Evolutionary conservation across 1,140 invertebrate genomes (phyloP).

Genomic region (Neodiprion pinetum): DNA sequence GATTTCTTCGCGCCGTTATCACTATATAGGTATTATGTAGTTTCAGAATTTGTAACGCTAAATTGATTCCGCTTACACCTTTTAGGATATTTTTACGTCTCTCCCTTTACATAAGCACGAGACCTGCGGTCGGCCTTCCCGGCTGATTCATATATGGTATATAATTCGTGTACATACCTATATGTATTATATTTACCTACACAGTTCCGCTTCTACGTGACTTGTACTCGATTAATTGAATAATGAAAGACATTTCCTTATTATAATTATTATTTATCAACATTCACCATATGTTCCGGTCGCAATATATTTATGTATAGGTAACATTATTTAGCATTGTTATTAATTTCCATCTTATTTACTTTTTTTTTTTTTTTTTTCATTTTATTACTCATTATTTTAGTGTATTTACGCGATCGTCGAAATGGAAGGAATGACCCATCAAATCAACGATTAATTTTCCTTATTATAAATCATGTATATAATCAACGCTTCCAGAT

Average conservation of each 20-base stretch:
- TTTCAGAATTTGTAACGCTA: no score
- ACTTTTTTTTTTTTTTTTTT: no score
- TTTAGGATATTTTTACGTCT: neutral
- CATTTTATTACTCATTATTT: no score
- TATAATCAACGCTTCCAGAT: no score
- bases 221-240: conserved; percentile 34
- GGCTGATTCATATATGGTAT: neutral
- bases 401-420: no score
- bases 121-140: neutral
- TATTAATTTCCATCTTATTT: neutral
- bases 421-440: no score
- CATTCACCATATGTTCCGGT: conserved; percentile 2
- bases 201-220: conserved; percentile 30
- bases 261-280: conserved; percentile 26
- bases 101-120: neutral
- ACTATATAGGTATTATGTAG: no score
- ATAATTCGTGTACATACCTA: neutral
- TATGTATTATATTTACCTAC: neutral
- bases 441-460: no score
- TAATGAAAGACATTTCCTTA: conserved; percentile 58
- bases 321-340: neutral
- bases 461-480: no score
- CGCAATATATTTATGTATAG: neutral
- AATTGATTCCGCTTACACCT: no score
- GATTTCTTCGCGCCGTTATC: no score